phyloP scores from a whole-genome alignment of 2,888 invertebrate genomes.

The Cantharis rufa region DNA sequence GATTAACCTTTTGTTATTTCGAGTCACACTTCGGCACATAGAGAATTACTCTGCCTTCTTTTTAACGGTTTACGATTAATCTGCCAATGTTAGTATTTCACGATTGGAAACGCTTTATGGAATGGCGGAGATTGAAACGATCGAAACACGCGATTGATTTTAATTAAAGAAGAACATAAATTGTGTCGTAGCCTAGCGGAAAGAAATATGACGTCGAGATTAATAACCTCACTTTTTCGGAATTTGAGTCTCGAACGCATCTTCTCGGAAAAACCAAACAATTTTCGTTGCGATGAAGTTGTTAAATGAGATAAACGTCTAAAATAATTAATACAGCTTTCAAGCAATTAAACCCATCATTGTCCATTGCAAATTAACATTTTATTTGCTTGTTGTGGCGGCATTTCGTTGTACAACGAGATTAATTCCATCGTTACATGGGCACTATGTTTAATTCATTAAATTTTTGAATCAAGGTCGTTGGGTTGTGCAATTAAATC shows the following conservation, averaged over 20 bases:
- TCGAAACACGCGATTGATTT: neutral
- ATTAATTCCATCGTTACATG: slow-evolving; percentile 17
- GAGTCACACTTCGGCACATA: neutral
- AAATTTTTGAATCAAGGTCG: slow-evolving; percentile 10
- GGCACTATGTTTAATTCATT: slow-evolving; percentile 16
- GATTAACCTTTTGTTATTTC: neutral
- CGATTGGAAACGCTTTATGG: neutral
- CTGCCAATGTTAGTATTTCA: neutral
- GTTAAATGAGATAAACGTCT: neutral
- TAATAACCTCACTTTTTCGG: neutral
- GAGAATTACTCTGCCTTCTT: neutral
- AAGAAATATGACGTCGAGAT: neutral
- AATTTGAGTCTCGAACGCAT: neutral
- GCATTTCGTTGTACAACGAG: neutral
- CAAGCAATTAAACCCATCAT: slow-evolving; percentile 11
- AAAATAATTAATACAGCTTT: slow-evolving; percentile 3
- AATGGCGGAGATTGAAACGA: neutral
- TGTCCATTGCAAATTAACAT: neutral
- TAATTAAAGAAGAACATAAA: neutral
- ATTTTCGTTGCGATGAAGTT: neutral
- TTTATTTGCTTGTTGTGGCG: slow-evolving; percentile 3
- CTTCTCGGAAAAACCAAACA: neutral
- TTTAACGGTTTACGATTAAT: neutral
- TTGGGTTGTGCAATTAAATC: slow-evolving; percentile 2
- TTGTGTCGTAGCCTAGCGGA: neutral